Evolutionary conservation across 1,140 invertebrate species (phyloP), one percentile per base, ranked within the genome.

Genomic region (Prorops nasuta): DNA sequence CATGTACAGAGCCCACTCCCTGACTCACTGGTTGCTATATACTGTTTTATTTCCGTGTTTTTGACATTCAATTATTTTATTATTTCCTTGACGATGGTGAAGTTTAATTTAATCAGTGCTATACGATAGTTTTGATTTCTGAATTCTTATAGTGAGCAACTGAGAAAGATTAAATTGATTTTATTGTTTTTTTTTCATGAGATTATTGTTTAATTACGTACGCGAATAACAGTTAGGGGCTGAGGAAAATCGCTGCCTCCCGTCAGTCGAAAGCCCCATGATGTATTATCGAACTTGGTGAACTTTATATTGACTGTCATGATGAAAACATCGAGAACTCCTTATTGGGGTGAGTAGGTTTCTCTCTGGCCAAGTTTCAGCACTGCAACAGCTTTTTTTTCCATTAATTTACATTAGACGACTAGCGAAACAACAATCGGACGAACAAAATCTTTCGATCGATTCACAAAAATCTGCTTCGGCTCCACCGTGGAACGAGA

Each of bases 211-310:
- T n/a, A 10, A 16, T 37, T 64, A 69, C 80, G 80, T 81, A 94
- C 91, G 84, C 87, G 87, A 63, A 91, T 86, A 38, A 94, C 85
- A 34, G 87, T 89, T 31, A 94, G 76, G 3, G 91, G 89, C 54
- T 86, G 84, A 31, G 86, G 85, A 65, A 88, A 92, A 72, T 94
- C 91, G 51, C 82, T 81, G 9, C 92, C 92, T 39, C 92, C 92
- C 49, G 88, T 86, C 37, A 96, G 79, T 22, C 91, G 82, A 78
- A 96, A 95, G 43, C 92, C 92, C 92, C 92, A 96, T 44, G 89
- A 83, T 42, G 79, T 79, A 51, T 80, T 82, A 59, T 85, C 82
- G 51, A 82, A 80, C 71, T 83, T 84, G 37, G 80, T 77, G 64
- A 86, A 81, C 66, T 83, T 83, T 62, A 78, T 64, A 54, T 60